These are phyloP conservation scores for Leptothorax acervorum DNA, from an alignment of 2,888 invertebrate genomes.

Conservation along the genomic window DNA sequence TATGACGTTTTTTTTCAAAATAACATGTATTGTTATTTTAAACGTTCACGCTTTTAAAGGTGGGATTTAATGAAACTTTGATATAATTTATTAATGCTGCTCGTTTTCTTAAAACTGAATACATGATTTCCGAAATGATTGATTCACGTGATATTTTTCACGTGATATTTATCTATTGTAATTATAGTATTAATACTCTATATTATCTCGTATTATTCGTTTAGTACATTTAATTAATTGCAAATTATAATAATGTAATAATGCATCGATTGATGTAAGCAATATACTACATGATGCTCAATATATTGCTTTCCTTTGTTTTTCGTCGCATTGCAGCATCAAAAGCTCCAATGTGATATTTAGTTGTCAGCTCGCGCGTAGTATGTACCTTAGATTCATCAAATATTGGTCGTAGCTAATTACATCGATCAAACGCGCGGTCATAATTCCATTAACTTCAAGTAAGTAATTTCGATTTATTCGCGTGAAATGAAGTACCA, in stretches of 20 bases:
- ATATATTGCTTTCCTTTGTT: constrained; percentile 30
- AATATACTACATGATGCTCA: background rate
- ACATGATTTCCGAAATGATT: background rate
- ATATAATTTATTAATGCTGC: background rate
- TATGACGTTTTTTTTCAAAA: background rate
- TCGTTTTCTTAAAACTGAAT: background rate
- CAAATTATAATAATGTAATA: constrained; percentile 27
- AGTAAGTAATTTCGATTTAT: constrained; percentile 41
- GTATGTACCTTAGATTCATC: constrained; percentile 47
- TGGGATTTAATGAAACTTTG: background rate
- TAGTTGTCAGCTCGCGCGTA: constrained; percentile 34
- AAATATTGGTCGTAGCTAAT: constrained; percentile 45
- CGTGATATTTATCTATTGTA: background rate
- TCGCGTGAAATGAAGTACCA: background rate
- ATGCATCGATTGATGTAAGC: background rate
- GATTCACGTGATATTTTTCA: background rate
- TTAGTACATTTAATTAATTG: background rate
- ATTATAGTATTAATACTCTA: background rate
- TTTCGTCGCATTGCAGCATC: constrained; percentile 26
- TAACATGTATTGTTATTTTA: background rate
- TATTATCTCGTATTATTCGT: background rate
- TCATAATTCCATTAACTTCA: constrained; percentile 50
- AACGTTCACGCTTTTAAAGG: background rate
- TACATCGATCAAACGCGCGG: constrained; percentile 40
- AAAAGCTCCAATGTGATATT: constrained; percentile 28